Conservation (phyloP, 2,113 vertebrate species). For the Aptenodytes patagonicus region DNA sequence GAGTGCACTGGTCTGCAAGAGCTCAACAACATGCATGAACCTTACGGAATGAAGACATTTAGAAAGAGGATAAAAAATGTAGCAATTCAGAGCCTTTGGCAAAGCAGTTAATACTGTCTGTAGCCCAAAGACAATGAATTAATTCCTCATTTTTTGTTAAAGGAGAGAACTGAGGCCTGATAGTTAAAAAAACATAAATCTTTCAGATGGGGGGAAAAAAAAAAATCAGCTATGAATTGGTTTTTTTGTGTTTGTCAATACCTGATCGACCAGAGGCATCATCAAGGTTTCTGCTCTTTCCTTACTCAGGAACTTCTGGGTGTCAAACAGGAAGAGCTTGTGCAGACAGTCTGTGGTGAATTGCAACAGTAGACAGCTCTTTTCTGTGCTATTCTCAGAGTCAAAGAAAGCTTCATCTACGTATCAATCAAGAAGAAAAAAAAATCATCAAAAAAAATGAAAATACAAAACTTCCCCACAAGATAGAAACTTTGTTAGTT, state of each 20-base stretch:
- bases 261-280: conserved; percentile 91
- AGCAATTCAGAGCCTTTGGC: neutral
- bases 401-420: conserved; percentile 84
- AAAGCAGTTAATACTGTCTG: neutral
- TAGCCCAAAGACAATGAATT: neutral
- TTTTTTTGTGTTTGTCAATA: conserved; percentile 39
- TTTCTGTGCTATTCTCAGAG: conserved; percentile 74
- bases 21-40: neutral
- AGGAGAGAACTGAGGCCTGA: neutral
- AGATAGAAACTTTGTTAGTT: neutral
- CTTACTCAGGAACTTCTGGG: conserved; percentile 88
- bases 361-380: conserved; percentile 81
- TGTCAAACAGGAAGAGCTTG: conserved; percentile 94
- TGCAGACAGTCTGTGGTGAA: conserved; percentile 84
- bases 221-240: neutral
- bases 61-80: neutral
- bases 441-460: neutral
- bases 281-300: conserved; percentile 88
- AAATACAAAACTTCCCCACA: neutral
- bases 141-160: neutral
- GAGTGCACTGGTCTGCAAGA: neutral
- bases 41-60: accelerated
- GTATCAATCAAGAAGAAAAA: neutral
- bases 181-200: neutral
- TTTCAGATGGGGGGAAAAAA: neutral